Conservation (phyloP, 2,797 vertebrate species). For the Saxicola maurus region DNA sequence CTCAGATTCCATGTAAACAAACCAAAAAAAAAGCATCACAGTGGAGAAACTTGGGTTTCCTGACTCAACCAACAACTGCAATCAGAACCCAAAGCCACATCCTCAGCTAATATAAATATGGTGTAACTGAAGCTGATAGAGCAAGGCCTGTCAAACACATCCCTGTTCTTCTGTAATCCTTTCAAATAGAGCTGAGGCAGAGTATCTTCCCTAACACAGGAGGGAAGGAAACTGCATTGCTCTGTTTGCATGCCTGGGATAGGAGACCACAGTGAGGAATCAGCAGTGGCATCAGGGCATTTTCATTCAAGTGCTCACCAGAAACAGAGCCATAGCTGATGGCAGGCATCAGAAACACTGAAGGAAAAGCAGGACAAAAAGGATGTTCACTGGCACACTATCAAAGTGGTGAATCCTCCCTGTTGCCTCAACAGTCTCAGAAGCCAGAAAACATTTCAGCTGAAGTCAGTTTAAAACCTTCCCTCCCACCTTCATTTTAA, state of each 20-base stretch:
- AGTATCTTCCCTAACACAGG: neutral
- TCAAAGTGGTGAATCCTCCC: neutral
- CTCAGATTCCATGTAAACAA: neutral
- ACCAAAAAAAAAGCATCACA: neutral
- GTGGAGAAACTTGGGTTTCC: neutral
- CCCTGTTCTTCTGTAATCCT: neutral
- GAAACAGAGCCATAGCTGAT: neutral
- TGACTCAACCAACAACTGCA: neutral
- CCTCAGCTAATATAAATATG: neutral
- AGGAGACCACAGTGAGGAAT: neutral
- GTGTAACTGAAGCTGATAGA: neutral
- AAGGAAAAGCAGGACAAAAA: neutral
- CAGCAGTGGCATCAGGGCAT: neutral
- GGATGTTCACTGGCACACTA: neutral
- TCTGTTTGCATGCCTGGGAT: neutral
- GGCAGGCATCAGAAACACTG: neutral
- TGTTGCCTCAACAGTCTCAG: neutral
- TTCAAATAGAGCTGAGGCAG: neutral
- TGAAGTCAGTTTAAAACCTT: neutral
- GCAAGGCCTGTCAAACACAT: neutral
- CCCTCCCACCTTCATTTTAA: neutral
- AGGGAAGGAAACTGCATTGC: neutral
- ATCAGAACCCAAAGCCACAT: slow-evolving; percentile 29
- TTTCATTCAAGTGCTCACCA: neutral
- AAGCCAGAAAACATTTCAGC: neutral